Percentiles rank a stretch among this genome's conserved stretches.
Conservation (phyloP, 2,888 invertebrate genomes). For the Cephus runcator region DNA sequence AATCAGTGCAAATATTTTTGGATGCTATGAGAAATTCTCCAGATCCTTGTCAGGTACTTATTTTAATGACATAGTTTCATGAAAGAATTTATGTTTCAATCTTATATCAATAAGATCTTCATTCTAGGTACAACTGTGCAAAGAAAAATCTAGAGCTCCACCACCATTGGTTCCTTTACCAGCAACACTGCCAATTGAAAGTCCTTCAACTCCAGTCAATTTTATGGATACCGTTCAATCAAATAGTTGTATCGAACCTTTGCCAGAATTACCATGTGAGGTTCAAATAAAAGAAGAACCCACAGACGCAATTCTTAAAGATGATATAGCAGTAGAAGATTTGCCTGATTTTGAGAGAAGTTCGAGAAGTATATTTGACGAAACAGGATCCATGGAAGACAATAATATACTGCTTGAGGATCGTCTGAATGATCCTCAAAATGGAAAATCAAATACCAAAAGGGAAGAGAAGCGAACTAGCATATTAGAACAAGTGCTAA, state of each 20-base stretch:
- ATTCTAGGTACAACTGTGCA: conserved; percentile 51
- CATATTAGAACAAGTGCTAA: conserved; percentile 54
- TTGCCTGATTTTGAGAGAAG: background rate
- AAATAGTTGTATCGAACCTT: conserved; percentile 34
- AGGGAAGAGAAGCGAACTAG: conserved; percentile 46
- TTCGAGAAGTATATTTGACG: background rate
- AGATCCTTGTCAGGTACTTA: conserved; percentile 54
- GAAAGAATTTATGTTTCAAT: background rate
- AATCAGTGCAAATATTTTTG: conserved; percentile 50
- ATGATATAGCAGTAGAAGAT: conserved; percentile 13
- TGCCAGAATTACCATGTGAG: conserved; percentile 52
- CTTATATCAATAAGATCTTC: background rate
- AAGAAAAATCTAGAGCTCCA: conserved; percentile 51
- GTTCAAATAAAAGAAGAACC: conserved; percentile 54
- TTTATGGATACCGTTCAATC: conserved; percentile 17
- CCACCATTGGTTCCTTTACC: conserved; percentile 55
- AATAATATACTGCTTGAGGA: conserved; percentile 22
- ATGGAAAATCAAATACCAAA: conserved; percentile 17
- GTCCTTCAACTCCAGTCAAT: conserved; percentile 21
- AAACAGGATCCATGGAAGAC: conserved; percentile 13
- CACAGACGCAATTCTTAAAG: conserved; percentile 13
- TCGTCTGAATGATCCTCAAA: conserved; percentile 9
- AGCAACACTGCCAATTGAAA: conserved; percentile 37
- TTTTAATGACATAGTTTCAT: background rate
- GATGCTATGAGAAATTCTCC: conserved; percentile 56